phyloP scores from a whole-genome alignment of 2,113 vertebrate genomes.

The Spilogale gracilis region DNA sequence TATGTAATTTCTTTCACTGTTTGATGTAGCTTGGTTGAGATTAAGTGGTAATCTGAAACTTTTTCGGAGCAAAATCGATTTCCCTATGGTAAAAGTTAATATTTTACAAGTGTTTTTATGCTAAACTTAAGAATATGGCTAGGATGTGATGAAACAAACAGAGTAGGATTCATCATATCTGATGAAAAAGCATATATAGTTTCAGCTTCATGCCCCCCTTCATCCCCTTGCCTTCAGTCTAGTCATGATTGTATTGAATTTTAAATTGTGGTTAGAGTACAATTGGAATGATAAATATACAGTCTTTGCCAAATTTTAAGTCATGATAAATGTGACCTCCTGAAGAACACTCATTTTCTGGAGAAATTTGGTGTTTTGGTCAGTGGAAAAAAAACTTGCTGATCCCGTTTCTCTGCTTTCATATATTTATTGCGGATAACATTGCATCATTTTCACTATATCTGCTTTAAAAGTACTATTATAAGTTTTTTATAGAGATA shows the following conservation, averaged over 20 bases:
- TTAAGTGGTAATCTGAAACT: constrained; percentile 84
- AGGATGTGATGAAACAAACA: constrained; percentile 55
- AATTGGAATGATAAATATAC: constrained; percentile 32
- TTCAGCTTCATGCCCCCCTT: not conserved
- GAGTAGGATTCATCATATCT: not conserved
- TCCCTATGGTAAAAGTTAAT: constrained; percentile 83
- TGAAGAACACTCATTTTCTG: constrained; percentile 34
- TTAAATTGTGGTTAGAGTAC: constrained; percentile 63
- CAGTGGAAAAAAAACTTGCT: constrained; percentile 26
- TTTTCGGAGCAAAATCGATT: constrained; percentile 86
- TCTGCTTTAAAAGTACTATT: not conserved
- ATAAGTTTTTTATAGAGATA: not conserved
- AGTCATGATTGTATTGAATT: constrained; percentile 70
- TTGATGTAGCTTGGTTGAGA: constrained; percentile 83
- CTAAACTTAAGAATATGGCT: constrained; percentile 69
- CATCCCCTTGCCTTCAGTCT: not conserved
- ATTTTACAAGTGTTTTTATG: constrained; percentile 79
- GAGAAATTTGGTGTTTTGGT: constrained; percentile 46
- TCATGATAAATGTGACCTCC: not conserved
- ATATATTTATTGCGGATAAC: not conserved
- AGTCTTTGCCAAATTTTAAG: constrained; percentile 47
- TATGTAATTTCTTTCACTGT: constrained; percentile 82
- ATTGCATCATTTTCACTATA: not conserved
- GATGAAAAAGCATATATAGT: constrained; percentile 51
- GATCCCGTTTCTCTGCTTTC: not conserved